Conservation (phyloP, 2,113 vertebrate genomes). For the Percopsis transmontana region DNA sequence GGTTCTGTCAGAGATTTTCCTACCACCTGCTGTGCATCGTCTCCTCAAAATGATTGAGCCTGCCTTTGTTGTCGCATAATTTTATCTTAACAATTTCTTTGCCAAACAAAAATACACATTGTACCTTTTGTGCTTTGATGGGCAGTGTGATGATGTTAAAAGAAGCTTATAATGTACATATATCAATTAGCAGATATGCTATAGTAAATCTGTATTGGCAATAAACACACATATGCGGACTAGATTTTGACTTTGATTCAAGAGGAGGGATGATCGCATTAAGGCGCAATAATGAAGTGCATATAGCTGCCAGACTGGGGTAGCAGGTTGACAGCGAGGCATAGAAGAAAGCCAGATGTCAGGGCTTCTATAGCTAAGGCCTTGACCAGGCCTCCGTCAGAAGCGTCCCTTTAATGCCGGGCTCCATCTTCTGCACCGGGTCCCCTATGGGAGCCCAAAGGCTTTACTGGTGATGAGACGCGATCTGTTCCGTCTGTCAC, state of each 20-base stretch:
- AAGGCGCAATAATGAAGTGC: constrained; percentile 77
- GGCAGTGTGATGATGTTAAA: constrained; percentile 44
- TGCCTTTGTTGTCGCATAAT: constrained; percentile 76
- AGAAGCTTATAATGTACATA: constrained; percentile 37
- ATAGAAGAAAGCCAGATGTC: constrained; percentile 80
- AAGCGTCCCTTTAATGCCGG: constrained; percentile 74
- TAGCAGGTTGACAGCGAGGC: constrained; percentile 76
- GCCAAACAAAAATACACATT: constrained; percentile 69
- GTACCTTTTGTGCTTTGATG: constrained; percentile 66
- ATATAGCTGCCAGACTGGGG: constrained; percentile 77
- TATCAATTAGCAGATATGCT: constrained; percentile 36
- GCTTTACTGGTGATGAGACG: constrained; percentile 83
- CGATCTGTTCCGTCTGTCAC: constrained; percentile 82
- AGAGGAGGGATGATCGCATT: constrained; percentile 65
- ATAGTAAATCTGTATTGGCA: constrained; percentile 62
- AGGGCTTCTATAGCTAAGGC: constrained; percentile 81
- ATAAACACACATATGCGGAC: constrained; percentile 67
- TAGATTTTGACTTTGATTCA: constrained; percentile 75
- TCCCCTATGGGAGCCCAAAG: constrained; percentile 72
- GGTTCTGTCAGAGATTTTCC: constrained; percentile 82
- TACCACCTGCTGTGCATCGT: constrained; percentile 81
- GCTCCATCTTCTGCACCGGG: constrained; percentile 71
- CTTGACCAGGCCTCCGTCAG: constrained; percentile 80
- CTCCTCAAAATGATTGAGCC: constrained; percentile 75
- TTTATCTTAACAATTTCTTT: constrained; percentile 73